Percentiles rank a stretch among this genome's conserved stretches.
Conservation (phyloP, 2,888 invertebrate genomes). For the Morpho helenor region DNA sequence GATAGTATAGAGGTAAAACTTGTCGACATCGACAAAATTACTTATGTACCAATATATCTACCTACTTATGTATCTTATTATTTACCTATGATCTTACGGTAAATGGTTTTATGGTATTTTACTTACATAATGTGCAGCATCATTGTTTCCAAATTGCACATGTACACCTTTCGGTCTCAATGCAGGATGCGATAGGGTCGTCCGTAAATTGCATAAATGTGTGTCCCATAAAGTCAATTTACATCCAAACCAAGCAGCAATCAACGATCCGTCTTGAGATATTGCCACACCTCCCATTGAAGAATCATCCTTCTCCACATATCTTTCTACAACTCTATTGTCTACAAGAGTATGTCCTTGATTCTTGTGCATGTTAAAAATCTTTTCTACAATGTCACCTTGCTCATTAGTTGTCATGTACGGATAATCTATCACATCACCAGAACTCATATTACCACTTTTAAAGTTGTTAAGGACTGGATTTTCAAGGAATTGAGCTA, state of each 20-base stretch:
- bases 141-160: constrained; percentile 64
- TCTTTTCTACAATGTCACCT: constrained; percentile 49
- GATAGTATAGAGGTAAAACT: neutral
- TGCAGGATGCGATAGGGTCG: constrained; percentile 64
- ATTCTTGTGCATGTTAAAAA: constrained; percentile 60
- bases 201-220: constrained; percentile 55
- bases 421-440: constrained; percentile 33
- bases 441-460: constrained; percentile 32
- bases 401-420: constrained; percentile 41
- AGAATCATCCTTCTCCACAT: constrained; percentile 38
- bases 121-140: constrained; percentile 73
- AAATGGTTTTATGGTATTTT: neutral
- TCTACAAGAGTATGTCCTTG: constrained; percentile 31
- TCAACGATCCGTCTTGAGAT: constrained; percentile 68
- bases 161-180: constrained; percentile 61
- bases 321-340: constrained; percentile 26
- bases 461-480: constrained; percentile 57
- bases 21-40: neutral
- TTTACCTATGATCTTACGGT: too few relatives aligned
- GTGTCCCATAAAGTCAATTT: constrained; percentile 72
- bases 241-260: constrained; percentile 74
- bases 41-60: neutral
- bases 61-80: too few relatives aligned
- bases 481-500: constrained; percentile 51
- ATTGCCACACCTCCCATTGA: constrained; percentile 68